Conservation (phyloP, 2,797 vertebrate genomes). For the Falco cherrug region DNA sequence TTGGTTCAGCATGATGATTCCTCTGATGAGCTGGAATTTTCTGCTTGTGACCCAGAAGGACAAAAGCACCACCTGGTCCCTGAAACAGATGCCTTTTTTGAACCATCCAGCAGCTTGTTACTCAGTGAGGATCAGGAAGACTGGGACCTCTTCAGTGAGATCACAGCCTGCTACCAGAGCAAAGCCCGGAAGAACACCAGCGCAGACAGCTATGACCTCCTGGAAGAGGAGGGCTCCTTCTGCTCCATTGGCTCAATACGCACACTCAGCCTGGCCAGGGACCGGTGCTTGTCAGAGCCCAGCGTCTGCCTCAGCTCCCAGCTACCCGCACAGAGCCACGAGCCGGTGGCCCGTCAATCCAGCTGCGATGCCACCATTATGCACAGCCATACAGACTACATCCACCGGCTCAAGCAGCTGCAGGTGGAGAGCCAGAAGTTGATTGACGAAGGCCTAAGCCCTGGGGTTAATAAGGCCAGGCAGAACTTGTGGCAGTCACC, state of each 20-base stretch:
- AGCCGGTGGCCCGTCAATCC: conserved; percentile 76
- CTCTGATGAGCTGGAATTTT: conserved; percentile 77
- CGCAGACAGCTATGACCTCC: conserved; percentile 67
- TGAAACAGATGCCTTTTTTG: conserved; percentile 65
- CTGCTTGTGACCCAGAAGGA: conserved; percentile 62
- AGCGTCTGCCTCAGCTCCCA: conserved; percentile 75
- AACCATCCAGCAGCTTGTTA: conserved; percentile 42
- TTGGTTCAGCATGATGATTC: conserved; percentile 71
- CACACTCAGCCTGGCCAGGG: conserved; percentile 58
- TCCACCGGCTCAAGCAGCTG: conserved; percentile 71
- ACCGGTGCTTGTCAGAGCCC: conserved; percentile 77
- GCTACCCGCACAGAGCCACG: conserved; percentile 41
- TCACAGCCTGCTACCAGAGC: conserved; percentile 72
- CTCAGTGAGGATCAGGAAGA: conserved; percentile 60
- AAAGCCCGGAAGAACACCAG: conserved; percentile 34
- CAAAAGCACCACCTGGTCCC: conserved; percentile 14
- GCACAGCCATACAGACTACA: conserved; percentile 46
- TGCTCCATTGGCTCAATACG: conserved; percentile 45
- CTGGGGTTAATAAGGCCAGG: conserved; percentile 1
- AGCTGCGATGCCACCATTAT: conserved; percentile 78
- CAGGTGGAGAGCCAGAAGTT: conserved; percentile 69
- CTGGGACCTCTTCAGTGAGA: conserved; percentile 75
- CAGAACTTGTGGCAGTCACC: conserved; percentile 65
- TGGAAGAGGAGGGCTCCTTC: conserved; percentile 70
- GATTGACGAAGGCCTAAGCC: conserved; percentile 58